Base-by-base conservation (phyloP, 2,113 vertebrate genomes). In the Bubo bubo region DNA sequence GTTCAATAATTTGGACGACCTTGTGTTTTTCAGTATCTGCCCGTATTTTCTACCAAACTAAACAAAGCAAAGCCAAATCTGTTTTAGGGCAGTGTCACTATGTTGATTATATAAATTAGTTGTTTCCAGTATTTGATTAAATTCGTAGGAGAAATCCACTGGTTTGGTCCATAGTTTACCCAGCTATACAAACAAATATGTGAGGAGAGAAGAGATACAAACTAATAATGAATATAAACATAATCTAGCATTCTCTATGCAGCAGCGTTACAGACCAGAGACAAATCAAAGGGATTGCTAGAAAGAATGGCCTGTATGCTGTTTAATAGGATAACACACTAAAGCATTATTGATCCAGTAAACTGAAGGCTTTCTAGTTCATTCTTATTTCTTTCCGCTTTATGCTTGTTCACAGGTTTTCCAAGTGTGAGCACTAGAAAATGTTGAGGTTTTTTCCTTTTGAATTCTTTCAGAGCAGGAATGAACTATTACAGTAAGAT, bases 21-120 rank as follows among this genome's bases (percentile, higher is more conserved):
- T 92, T 90, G n/a, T 86, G n/a, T 87, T 94, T 94, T 94, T 79
- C 75, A 77, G 27, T 27, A 60, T 93, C 95, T 94, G 35, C 23
- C 15, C 0, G 0, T 91, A 55, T 93, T 94, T 90, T 6, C 45
- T 83, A 52, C 39, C 43, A 82, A 75, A 49, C 62, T 67, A 94
- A 91, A 77, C 34, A 79, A 90, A 86, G 20, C 22, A 64, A 95
- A 94, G 41, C 34, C 21, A 63, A 64, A 55, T 92, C 35, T 83
- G 12, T 86, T 27, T 91, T 71, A 62, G 27, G 34, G 12, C 12
- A 56, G 12, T 71, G 22, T 80, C 20, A 49, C 26, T 81, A 34
- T 0, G 0, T 74, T 64, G 22, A n/a, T 88, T 80, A 50, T 66
- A 47, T 74, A 70, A 79, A 52, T 55, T 23, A 45, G 14, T 81